Evolutionary conservation across 2,888 invertebrate species (phyloP).

Genomic region (Drosophila neonasuta): DNA sequence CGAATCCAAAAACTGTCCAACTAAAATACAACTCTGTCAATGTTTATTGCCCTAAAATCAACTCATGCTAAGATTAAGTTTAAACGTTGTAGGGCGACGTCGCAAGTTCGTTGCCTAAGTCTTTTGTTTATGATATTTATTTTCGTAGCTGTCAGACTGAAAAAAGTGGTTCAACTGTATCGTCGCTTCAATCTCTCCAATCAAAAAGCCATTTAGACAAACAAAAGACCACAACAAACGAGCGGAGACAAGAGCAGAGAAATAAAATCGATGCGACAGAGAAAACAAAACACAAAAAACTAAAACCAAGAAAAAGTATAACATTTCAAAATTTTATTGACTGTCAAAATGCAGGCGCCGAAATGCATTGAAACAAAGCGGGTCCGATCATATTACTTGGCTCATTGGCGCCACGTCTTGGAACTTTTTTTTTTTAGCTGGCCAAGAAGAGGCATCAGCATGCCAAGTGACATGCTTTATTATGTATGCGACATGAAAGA

Average conservation of each 20-base stretch:
- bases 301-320: constrained; percentile 63
- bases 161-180: constrained; percentile 74
- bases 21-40: not conserved
- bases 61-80: constrained; percentile 4
- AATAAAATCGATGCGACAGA: constrained; percentile 62
- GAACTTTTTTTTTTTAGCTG: constrained; percentile 11
- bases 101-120: constrained; percentile 69
- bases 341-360: constrained; percentile 76
- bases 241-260: constrained; percentile 14
- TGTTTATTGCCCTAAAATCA: not conserved
- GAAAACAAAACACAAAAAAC: constrained; percentile 35
- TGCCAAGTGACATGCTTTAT: constrained; percentile 62
- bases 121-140: constrained; percentile 55
- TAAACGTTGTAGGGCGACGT: constrained; percentile 22
- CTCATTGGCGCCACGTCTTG: constrained; percentile 52
- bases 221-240: constrained; percentile 36
- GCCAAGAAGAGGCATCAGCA: constrained; percentile 28
- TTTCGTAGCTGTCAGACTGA: constrained; percentile 64
- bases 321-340: constrained; percentile 78
- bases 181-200: constrained; percentile 70
- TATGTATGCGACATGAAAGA: constrained; percentile 59
- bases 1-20: not conserved
- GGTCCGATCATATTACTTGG: constrained; percentile 60
- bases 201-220: constrained; percentile 75
- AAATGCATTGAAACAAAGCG: constrained; percentile 50